phyloP scores from a whole-genome alignment of 2,113 vertebrate genomes.

The Machaerirhynchus nigripectus region DNA sequence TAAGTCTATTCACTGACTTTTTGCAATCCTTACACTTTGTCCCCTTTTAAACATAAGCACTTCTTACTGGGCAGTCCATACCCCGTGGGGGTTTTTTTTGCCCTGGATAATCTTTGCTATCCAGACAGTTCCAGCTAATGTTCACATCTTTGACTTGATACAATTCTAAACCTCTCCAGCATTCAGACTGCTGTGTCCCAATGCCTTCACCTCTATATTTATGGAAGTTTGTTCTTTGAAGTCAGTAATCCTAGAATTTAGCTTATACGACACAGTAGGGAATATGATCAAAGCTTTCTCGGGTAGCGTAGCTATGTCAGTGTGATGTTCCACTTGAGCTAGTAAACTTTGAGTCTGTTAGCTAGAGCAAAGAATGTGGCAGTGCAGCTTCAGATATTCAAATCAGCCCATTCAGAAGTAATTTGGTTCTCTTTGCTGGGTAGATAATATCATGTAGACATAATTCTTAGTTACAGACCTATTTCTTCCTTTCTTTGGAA shows the following conservation, averaged over 20 bases:
- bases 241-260: neutral
- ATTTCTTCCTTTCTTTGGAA: neutral
- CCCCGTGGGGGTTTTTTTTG: neutral
- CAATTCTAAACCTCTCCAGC: neutral
- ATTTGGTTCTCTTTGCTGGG: neutral
- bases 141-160: neutral
- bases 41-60: neutral
- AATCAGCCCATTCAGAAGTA: neutral
- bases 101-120: neutral
- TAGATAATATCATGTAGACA: neutral
- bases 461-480: neutral
- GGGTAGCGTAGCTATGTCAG: neutral
- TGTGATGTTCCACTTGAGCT: conserved; percentile 2
- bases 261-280: neutral
- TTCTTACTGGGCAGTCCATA: neutral
- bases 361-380: neutral
- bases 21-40: neutral
- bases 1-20: neutral
- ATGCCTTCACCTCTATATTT: neutral
- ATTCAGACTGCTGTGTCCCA: neutral
- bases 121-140: neutral
- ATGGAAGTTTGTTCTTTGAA: neutral
- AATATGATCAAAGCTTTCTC: neutral
- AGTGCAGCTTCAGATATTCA: neutral
- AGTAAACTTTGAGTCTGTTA: neutral